phyloP scores from a whole-genome alignment of 2,888 invertebrate genomes.

The Latheticus oryzae region DNA sequence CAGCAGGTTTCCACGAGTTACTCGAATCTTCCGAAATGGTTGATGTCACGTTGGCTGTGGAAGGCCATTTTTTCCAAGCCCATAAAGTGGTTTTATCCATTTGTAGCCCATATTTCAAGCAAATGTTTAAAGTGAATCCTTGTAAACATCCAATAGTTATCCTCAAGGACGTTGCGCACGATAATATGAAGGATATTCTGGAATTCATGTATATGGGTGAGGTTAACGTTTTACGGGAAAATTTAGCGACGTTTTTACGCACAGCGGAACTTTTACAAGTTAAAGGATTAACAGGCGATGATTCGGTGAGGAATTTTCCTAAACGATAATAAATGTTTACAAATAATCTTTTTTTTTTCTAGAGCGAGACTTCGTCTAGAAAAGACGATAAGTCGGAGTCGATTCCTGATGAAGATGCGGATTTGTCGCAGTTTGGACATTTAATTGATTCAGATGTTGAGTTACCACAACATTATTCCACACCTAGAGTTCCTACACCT shows the following conservation, averaged over 20 bases:
- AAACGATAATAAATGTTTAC: neutral
- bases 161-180: conserved; percentile 76
- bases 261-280: conserved; percentile 79
- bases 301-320: conserved; percentile 57
- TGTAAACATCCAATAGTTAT: conserved; percentile 81
- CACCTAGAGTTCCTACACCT: conserved; percentile 36
- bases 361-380: conserved; percentile 62
- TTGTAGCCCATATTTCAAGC: conserved; percentile 83
- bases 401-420: conserved; percentile 55
- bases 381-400: conserved; percentile 61
- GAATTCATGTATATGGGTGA: conserved; percentile 82
- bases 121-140: conserved; percentile 78
- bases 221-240: conserved; percentile 77
- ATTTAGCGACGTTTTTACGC: conserved; percentile 76
- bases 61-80: conserved; percentile 81
- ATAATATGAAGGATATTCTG: conserved; percentile 76
- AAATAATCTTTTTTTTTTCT: neutral
- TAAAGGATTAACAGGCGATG: conserved; percentile 73
- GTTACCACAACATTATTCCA: conserved; percentile 45
- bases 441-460: conserved; percentile 58
- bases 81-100: conserved; percentile 83
- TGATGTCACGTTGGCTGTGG: conserved; percentile 82
- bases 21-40: conserved; percentile 79
- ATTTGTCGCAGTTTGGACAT: conserved; percentile 56
- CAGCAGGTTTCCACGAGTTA: conserved; percentile 78